Evolutionary conservation across 2,113 vertebrate genomes (phyloP).

Genomic region (Cololabis saira): DNA sequence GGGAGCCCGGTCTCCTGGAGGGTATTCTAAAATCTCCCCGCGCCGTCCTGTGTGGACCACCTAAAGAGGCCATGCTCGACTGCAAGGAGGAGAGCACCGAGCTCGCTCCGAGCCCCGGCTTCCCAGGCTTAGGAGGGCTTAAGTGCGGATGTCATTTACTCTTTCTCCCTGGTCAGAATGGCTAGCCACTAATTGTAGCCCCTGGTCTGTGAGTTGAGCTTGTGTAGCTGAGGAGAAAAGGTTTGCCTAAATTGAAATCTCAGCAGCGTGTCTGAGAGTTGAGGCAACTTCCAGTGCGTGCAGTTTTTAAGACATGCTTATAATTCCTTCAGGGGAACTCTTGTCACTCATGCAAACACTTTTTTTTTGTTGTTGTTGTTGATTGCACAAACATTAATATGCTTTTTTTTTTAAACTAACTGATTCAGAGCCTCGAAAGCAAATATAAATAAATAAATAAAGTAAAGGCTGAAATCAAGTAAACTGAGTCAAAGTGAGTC

Average conservation of each 20-base stretch:
- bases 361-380: slow-evolving; percentile 40
- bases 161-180: slow-evolving; percentile 71
- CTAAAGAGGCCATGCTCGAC: slow-evolving; percentile 73
- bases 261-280: slow-evolving; percentile 78
- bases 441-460: background rate
- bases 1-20: background rate
- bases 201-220: slow-evolving; percentile 73
- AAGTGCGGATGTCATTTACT: slow-evolving; percentile 76
- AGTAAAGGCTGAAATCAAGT: background rate
- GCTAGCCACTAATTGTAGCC: slow-evolving; percentile 82
- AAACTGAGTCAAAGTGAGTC: background rate
- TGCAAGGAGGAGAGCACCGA: slow-evolving; percentile 59
- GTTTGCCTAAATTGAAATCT: slow-evolving; percentile 83
- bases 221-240: slow-evolving; percentile 67
- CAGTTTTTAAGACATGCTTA: slow-evolving; percentile 61
- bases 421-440: no score
- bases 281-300: slow-evolving; percentile 45
- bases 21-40: slow-evolving; percentile 54
- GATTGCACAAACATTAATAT: slow-evolving; percentile 15
- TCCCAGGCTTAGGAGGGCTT: slow-evolving; percentile 81
- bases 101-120: slow-evolving; percentile 52
- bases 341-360: slow-evolving; percentile 68
- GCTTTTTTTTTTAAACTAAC: background rate
- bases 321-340: slow-evolving; percentile 65
- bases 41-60: slow-evolving; percentile 48